Percentiles rank a stretch among this genome's conserved stretches.
Evolutionary conservation across 2,888 invertebrate species (phyloP).

Genomic region (Drosophila mettleri): DNA sequence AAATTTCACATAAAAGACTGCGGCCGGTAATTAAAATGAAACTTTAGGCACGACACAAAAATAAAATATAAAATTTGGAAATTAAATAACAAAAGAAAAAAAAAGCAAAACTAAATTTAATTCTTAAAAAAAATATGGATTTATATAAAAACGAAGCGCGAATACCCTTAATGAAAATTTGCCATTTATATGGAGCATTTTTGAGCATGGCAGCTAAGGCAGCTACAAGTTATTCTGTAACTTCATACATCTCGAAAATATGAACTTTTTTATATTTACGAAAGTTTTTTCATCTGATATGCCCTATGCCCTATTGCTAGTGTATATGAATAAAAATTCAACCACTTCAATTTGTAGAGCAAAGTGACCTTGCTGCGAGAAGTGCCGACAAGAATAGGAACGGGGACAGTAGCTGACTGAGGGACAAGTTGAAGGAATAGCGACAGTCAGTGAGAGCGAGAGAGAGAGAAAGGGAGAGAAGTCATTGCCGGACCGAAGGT

Average conservation of each 20-base stretch:
- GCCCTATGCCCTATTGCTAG: not conserved
- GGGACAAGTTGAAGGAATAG: too few relatives aligned
- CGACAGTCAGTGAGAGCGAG: not conserved
- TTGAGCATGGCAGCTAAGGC: too few relatives aligned
- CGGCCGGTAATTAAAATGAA: conserved; percentile 55
- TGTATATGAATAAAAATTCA: conserved; percentile 30
- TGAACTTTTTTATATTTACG: too few relatives aligned
- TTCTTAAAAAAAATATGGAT: not conserved
- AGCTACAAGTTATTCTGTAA: too few relatives aligned
- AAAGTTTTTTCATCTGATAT: not conserved
- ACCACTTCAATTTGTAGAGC: conserved; percentile 58
- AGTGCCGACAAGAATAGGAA: conserved; percentile 22
- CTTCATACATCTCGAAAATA: too few relatives aligned
- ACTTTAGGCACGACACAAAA: conserved; percentile 21
- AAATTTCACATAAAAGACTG: conserved; percentile 46
- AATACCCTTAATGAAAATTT: conserved; percentile 20
- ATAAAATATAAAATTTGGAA: conserved; percentile 16
- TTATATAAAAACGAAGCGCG: not conserved
- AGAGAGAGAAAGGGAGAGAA: not conserved
- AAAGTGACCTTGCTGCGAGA: conserved; percentile 59
- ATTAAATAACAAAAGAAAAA: conserved; percentile 15
- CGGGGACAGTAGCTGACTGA: not conserved
- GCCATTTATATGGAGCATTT: too few relatives aligned
- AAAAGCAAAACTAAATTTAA: conserved; percentile 5
- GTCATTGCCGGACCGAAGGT: conserved; percentile 28